Base-by-base conservation (phyloP, 2,113 vertebrate genomes). In the Mustela nigripes region DNA sequence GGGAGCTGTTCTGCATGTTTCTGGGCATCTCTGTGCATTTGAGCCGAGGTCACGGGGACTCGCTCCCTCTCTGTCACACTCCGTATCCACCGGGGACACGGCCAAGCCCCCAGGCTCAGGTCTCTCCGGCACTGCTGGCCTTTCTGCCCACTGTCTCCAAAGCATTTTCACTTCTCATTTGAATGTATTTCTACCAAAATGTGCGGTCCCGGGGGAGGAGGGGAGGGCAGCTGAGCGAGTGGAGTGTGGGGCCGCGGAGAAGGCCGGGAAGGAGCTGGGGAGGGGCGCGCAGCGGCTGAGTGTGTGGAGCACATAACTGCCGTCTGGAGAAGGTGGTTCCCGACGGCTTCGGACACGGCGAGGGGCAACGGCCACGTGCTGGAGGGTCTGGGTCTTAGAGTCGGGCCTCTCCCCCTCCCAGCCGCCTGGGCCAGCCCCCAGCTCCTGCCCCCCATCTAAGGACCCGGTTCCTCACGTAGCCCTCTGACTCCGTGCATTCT, bases 101-200 rank as follows among this genome's bases (percentile, higher is more conserved):
- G 28, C 0, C 0, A 1, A 6, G 12, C n/a, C 39, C 48, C 50
- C 7, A 15, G 1, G 5, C 22, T 4, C 8, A 0, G 1, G 71
- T 10, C 65, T 56, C 58, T 42, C 39, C 1, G 3, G 48, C 33
- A 21, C 2, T 2, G 28, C 36, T 0, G 2, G 1, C 22, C 28
- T 5, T 10, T 42, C 36, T 4, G 3, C 33, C 33, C 19, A 31
- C 62, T 60, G 69, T 69, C 45, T 65, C 42, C 24, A 26, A 7
- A 76, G 58, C 8, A 0, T 31, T 22, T 36, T 28, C 15, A n/a
- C 18, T 91, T 63, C 36, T n/a, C 11, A 8, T 50, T 5, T 78
- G 80, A 79, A 86, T 24, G 39, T 31, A 24, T 84, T 15, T 62
- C 62, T 39, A 48, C 28, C 24, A 0, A 36, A 24, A 42, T 4